These are phyloP conservation scores for Acrossocheilus fasciatus DNA, from an alignment of 2,797 vertebrate genomes.

Conservation along the genomic window DNA sequence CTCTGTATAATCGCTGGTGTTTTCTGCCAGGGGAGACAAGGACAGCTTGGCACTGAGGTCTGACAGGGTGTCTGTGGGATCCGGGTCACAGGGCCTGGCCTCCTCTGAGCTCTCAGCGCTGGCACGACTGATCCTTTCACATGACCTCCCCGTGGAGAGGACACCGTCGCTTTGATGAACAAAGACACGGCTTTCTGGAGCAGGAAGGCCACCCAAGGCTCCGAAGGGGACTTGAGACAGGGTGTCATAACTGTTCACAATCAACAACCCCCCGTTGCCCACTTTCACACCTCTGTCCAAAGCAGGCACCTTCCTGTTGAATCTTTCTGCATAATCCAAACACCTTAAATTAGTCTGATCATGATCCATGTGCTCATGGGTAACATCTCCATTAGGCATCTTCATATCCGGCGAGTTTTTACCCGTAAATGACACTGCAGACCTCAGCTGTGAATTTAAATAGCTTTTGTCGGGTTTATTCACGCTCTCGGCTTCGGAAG, in stretches of 20 bases:
- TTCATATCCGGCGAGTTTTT: slow-evolving; percentile 45
- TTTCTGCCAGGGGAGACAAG: slow-evolving; percentile 50
- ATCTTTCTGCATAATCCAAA: slow-evolving; percentile 4
- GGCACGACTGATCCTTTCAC: slow-evolving; percentile 20
- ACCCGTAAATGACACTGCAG: slow-evolving; percentile 46
- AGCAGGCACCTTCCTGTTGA: not conserved
- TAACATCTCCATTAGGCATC: slow-evolving; percentile 68
- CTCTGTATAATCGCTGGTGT: slow-evolving; percentile 55
- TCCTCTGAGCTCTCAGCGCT: slow-evolving; percentile 51
- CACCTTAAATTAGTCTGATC: not conserved
- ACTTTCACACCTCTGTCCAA: slow-evolving; percentile 62
- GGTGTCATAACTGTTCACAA: slow-evolving; percentile 60
- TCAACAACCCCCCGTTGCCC: slow-evolving; percentile 73
- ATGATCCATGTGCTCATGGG: slow-evolving; percentile 2
- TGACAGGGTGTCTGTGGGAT: slow-evolving; percentile 40
- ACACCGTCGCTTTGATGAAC: slow-evolving; percentile 30
- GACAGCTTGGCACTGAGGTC: slow-evolving; percentile 68
- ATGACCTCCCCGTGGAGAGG: slow-evolving; percentile 32
- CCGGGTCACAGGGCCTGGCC: slow-evolving; percentile 19
- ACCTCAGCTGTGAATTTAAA: slow-evolving; percentile 37
- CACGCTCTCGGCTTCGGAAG: slow-evolving; percentile 40
- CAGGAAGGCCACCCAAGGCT: slow-evolving; percentile 38
- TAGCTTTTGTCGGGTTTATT: slow-evolving; percentile 31
- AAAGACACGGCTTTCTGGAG: slow-evolving; percentile 24
- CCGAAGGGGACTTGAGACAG: slow-evolving; percentile 14